These are phyloP conservation scores for Ooceraea biroi DNA, from an alignment of 1,140 invertebrate genomes.

Conservation along the genomic window DNA sequence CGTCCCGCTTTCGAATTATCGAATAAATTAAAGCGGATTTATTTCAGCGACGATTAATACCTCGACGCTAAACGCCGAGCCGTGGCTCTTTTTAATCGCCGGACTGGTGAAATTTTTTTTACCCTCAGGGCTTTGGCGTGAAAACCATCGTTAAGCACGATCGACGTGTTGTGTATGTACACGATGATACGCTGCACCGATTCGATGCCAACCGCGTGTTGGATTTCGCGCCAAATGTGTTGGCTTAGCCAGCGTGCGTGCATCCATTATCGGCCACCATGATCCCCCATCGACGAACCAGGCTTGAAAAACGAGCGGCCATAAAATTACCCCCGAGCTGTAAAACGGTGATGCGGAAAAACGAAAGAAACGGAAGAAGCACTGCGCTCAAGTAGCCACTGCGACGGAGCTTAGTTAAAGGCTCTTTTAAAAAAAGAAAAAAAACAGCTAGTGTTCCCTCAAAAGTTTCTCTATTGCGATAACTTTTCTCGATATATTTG, in stretches of 20 bases:
- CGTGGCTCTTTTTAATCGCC: neutral
- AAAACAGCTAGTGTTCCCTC: neutral
- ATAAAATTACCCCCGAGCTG: constrained; percentile 47
- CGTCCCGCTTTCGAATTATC: constrained; percentile 35
- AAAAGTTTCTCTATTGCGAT: constrained; percentile 6
- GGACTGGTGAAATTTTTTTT: constrained; percentile 25
- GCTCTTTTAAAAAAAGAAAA: constrained; percentile 14
- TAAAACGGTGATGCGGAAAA: neutral
- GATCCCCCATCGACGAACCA: constrained; percentile 47
- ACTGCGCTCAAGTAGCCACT: too few relatives aligned
- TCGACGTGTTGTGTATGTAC: too few relatives aligned
- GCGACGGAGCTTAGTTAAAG: constrained; percentile 15
- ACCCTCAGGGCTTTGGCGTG: constrained; percentile 1
- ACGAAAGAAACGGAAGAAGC: neutral
- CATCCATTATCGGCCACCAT: constrained; percentile 43
- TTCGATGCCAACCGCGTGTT: constrained; percentile 65
- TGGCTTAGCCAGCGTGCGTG: constrained; percentile 41
- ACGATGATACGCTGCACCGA: constrained; percentile 33
- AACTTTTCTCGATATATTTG: constrained; percentile 37
- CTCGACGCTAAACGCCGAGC: neutral
- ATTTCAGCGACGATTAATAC: constrained; percentile 17
- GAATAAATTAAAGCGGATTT: constrained; percentile 30
- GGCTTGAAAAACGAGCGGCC: constrained; percentile 46
- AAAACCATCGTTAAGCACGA: constrained; percentile 72
- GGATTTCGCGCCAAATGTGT: constrained; percentile 71